phyloP scores from a whole-genome alignment of 1,140 invertebrate genomes.

The Aphaenogaster ashmeadi region DNA sequence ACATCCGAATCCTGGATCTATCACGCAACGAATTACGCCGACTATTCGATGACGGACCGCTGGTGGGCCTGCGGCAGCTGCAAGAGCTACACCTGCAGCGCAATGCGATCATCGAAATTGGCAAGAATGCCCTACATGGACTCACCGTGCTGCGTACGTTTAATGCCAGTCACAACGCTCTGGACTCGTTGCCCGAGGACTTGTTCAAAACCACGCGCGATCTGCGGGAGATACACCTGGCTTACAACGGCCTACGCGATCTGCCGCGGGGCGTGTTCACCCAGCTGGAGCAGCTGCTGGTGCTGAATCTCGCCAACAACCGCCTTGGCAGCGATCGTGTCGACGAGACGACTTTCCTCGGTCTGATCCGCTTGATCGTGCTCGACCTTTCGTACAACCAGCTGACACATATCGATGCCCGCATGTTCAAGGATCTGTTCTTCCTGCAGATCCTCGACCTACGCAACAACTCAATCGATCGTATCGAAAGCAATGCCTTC shows the following conservation, averaged over 20 bases:
- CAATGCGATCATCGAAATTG: constrained; percentile 94
- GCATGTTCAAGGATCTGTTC: constrained; percentile 95
- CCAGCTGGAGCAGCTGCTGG: constrained; percentile 93
- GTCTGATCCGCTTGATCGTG: constrained; percentile 94
- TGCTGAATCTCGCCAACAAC: constrained; percentile 96
- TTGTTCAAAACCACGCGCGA: constrained; percentile 93
- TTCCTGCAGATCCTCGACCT: constrained; percentile 95
- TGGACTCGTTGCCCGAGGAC: constrained; percentile 92
- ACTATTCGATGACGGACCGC: constrained; percentile 91
- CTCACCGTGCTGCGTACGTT: constrained; percentile 92
- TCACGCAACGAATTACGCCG: constrained; percentile 92
- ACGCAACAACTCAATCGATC: constrained; percentile 95
- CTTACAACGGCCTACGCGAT: constrained; percentile 93
- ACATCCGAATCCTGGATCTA: constrained; percentile 92
- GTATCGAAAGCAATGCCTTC: constrained; percentile 95
- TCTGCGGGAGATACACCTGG: constrained; percentile 93
- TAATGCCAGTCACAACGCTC: constrained; percentile 94
- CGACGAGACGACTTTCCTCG: constrained; percentile 93
- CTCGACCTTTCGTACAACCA: constrained; percentile 95
- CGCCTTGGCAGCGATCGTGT: constrained; percentile 94
- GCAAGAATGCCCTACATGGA: constrained; percentile 92
- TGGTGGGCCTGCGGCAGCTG: constrained; percentile 91
- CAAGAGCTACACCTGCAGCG: constrained; percentile 93
- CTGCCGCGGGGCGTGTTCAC: constrained; percentile 94
- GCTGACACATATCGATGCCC: constrained; percentile 93